These are phyloP conservation scores for Mustela lutreola DNA, from an alignment of 2,113 vertebrate species.

Conservation along the genomic window DNA sequence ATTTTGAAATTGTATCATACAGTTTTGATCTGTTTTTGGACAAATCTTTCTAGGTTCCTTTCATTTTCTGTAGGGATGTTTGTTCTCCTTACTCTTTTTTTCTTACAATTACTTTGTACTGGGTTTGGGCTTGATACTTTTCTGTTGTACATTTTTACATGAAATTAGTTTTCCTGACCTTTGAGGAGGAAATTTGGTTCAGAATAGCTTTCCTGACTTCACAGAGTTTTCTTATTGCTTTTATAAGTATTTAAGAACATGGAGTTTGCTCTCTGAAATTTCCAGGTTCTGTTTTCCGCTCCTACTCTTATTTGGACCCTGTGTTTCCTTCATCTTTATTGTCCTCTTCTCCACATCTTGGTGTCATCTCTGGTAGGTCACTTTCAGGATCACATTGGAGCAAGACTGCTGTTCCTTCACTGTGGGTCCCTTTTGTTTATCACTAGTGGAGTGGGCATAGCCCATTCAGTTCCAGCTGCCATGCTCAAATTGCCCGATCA, in stretches of 20 bases:
- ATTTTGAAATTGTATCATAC: neutral
- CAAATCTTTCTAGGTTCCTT: neutral
- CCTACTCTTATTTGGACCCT: neutral
- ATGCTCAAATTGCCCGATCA: neutral
- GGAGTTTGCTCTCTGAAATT: conserved; percentile 9
- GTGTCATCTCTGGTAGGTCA: neutral
- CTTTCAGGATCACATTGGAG: neutral
- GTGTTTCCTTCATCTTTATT: neutral
- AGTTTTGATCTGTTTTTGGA: conserved; percentile 3
- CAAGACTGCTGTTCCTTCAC: neutral
- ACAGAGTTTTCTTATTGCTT: neutral
- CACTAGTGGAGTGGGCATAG: neutral
- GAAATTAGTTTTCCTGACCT: neutral
- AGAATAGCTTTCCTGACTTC: neutral
- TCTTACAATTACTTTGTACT: neutral
- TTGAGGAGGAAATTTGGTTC: neutral
- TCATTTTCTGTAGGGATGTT: neutral
- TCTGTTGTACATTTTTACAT: neutral
- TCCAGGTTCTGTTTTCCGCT: neutral
- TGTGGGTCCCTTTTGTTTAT: neutral
- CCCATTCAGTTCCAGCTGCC: neutral
- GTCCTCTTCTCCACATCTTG: neutral
- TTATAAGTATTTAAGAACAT: neutral
- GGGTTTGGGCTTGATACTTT: neutral
- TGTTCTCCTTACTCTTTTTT: neutral